Evolutionary conservation across 1,140 invertebrate species (phyloP), one percentile per base, ranked within the genome.

Genomic region (Coenobita brevimanus): DNA sequence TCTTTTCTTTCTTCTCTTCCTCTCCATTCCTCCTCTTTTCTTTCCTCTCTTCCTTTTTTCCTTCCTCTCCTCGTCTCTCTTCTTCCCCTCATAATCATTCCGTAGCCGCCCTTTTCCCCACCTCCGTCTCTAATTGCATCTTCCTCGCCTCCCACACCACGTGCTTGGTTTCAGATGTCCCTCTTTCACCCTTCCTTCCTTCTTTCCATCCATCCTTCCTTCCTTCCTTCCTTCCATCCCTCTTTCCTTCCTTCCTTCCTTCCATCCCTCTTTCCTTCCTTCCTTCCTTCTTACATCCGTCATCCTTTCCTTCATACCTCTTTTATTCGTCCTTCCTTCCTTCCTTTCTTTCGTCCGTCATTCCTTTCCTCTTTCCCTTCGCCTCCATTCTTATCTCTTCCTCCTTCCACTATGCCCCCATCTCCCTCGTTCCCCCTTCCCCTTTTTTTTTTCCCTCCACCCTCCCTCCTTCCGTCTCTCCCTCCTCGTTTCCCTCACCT

Each of bases 141-240:
- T 50, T 50, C 17, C 46, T 50, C 46, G 46, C 46, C 46, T 50
- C 46, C 46, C 46, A 50, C 46, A 50, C 46, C 46, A 50, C 46
- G 46, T 50, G 46, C 46, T 50, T 50, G 46, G 46, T 50, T 50
- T 50, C 46, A 50, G 46, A 50, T 50, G 46, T 50, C 46, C 17
- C 46, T n/a, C n/a, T n/a, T 67, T 33, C n/a, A 6, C 30, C 62
- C 6, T 33, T 24, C 62, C 30, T 33, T 36, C 64, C 57, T 82
- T 36, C 41, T 21, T 82, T 60, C 43, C 60, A 67, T 54, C 64
- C 76, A 71, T 41, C 50, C 81, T 69, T 43, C 57, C 54, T 81
- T 54, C 24, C 60, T 30, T 62, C 57, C 60, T 24, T 80, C 78
- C 36, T 24, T 71, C 33, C 24, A 13, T 82, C 67, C 36, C 60